Evolutionary conservation across 2,888 invertebrate species (phyloP).

Genomic region (Zootermopsis nevadensis): DNA sequence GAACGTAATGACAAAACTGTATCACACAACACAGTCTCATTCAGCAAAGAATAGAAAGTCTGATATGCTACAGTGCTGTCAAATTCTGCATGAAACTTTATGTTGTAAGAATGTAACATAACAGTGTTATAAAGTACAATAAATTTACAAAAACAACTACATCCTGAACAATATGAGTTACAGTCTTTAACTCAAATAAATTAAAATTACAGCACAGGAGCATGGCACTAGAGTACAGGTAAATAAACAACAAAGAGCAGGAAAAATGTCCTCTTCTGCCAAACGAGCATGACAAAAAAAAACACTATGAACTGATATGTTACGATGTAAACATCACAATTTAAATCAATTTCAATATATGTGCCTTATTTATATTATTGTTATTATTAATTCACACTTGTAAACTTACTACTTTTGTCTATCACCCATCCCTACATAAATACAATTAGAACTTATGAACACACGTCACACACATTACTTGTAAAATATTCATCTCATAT

Average conservation of each 20-base stretch:
- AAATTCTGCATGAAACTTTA: neutral
- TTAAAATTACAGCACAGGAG: neutral
- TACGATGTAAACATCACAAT: neutral
- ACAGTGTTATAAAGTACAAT: neutral
- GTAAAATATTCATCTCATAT: no score
- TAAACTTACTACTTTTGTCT: neutral
- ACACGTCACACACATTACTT: neutral
- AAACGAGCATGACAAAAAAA: neutral
- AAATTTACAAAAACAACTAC: neutral
- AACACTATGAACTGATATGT: conserved; percentile 7
- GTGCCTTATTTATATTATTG: neutral
- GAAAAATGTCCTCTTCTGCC: neutral
- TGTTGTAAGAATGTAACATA: conserved; percentile 9
- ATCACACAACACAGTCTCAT: no score
- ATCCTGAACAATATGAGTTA: conserved; percentile 6
- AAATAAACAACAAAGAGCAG: neutral
- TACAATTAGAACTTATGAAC: neutral
- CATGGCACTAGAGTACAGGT: neutral
- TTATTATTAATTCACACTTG: neutral
- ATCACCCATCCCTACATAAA: neutral
- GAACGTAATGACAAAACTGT: no score
- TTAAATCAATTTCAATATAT: neutral
- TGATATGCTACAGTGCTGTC: no score
- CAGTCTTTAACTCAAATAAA: neutral
- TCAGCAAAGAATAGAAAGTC: no score